A percentile compares a stretch with the other conserved stretches of the same genome.
These are phyloP conservation scores for Bibio marci DNA, from an alignment of 2,888 invertebrate genomes.

Conservation along the genomic window DNA sequence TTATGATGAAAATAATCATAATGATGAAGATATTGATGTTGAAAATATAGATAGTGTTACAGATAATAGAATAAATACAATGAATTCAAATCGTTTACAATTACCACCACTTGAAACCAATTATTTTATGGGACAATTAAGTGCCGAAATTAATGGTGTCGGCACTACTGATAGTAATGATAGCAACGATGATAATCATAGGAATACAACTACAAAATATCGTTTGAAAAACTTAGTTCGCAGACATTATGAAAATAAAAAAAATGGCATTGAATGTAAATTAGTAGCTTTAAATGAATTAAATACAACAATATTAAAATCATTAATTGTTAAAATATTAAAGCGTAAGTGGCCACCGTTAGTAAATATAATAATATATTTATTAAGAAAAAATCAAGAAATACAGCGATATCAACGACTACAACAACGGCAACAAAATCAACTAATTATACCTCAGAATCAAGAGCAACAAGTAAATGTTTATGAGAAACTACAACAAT, in stretches of 20 bases:
- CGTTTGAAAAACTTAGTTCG: no score
- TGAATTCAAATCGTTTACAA: no score
- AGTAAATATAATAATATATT: constrained; percentile 42
- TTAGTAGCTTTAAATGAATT: constrained; percentile 66
- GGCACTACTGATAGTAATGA: constrained; percentile 4
- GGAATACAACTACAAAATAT: neutral
- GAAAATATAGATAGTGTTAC: no score
- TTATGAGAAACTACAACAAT: constrained; percentile 15
- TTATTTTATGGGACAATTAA: constrained; percentile 26
- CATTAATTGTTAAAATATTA: constrained; percentile 66
- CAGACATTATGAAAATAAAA: no score
- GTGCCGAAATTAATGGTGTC: constrained; percentile 11
- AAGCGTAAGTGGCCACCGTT: constrained; percentile 73
- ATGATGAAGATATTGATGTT: constrained; percentile 15
- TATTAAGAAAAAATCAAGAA: constrained; percentile 26
- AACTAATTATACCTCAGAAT: neutral
- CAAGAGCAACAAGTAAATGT: constrained; percentile 8
- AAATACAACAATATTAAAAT: constrained; percentile 74
- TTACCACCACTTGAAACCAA: constrained; percentile 25
- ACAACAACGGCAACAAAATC: neutral
- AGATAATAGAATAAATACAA: no score
- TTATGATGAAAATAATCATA: neutral
- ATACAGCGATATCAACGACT: constrained; percentile 34
- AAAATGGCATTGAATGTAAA: constrained; percentile 4
- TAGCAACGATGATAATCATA: neutral